A percentile compares a stretch with the other conserved stretches of the same genome.
These are phyloP conservation scores for Eupithecia subfuscata DNA, from an alignment of 2,888 invertebrate genomes.

Conservation along the genomic window DNA sequence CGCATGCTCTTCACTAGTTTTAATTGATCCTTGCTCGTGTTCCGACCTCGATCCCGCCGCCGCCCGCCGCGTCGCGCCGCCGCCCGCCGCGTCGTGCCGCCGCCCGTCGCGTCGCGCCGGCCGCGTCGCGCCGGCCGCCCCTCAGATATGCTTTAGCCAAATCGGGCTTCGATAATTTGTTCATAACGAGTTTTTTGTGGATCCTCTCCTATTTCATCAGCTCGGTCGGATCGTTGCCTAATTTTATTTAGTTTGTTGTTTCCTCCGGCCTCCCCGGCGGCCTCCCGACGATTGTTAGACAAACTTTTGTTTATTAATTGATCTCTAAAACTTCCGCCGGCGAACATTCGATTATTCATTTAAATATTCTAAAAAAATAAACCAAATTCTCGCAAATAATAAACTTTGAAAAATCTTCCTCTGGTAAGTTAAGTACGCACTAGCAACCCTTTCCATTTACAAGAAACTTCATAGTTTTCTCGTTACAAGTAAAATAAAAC, in stretches of 20 bases:
- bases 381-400: not conserved
- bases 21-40: conserved; percentile 33
- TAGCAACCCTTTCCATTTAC: conserved; percentile 15
- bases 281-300: not conserved
- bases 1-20: not conserved
- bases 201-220: not conserved
- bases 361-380: not conserved
- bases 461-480: conserved; percentile 20
- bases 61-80: too few relatives aligned
- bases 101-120: not conserved
- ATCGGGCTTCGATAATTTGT: conserved; percentile 38
- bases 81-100: conserved; percentile 2
- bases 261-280: not conserved
- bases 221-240: not conserved
- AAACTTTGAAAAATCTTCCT: not conserved
- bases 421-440: not conserved
- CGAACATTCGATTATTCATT: not conserved
- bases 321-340: not conserved
- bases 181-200: conserved; percentile 37
- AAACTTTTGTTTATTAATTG: conserved; percentile 6
- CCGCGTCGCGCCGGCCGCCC: not conserved
- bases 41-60: not conserved
- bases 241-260: conserved; percentile 3
- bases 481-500: conserved; percentile 28
- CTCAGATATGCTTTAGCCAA: conserved; percentile 29